Conservation (phyloP, 2,113 vertebrate species). For the Rattus rattus region DNA sequence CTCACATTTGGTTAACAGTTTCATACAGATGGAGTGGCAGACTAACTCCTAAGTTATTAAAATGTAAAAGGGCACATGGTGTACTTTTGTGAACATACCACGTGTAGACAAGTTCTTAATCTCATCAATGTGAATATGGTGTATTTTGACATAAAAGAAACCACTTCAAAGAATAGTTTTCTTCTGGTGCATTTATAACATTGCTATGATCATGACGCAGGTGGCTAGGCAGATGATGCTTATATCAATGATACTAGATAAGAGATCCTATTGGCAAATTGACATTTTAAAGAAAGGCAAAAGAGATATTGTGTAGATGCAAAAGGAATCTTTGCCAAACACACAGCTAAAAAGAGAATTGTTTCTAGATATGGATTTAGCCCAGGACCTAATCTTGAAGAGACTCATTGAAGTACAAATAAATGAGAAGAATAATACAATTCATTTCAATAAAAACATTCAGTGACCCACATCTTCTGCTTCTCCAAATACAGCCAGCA, state of each 20-base stretch:
- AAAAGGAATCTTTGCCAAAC: slow-evolving; percentile 36
- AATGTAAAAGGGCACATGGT: slow-evolving; percentile 15
- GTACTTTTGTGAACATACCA: neutral
- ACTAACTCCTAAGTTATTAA: slow-evolving; percentile 27
- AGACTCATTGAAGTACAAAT: slow-evolving; percentile 54
- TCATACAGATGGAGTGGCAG: slow-evolving; percentile 16
- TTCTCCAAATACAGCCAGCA: slow-evolving; percentile 26
- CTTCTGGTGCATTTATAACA: neutral
- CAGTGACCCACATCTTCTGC: slow-evolving; percentile 25
- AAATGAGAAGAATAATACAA: slow-evolving; percentile 54
- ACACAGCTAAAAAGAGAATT: slow-evolving; percentile 31
- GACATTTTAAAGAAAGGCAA: slow-evolving; percentile 48
- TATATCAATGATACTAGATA: neutral
- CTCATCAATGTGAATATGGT: neutral
- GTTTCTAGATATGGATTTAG: slow-evolving; percentile 59
- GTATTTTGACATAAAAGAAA: slow-evolving; percentile 42
- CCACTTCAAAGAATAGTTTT: slow-evolving; percentile 25
- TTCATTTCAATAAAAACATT: slow-evolving; percentile 54
- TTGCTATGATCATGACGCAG: neutral
- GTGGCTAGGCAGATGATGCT: neutral
- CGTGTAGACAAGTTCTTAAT: neutral
- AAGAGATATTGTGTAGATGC: neutral
- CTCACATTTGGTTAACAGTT: slow-evolving; percentile 10
- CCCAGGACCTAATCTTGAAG: slow-evolving; percentile 55
- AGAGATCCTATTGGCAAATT: neutral